These are phyloP conservation scores for Drosophila tsacasi DNA, from an alignment of 1,140 invertebrate genomes.

Conservation along the genomic window DNA sequence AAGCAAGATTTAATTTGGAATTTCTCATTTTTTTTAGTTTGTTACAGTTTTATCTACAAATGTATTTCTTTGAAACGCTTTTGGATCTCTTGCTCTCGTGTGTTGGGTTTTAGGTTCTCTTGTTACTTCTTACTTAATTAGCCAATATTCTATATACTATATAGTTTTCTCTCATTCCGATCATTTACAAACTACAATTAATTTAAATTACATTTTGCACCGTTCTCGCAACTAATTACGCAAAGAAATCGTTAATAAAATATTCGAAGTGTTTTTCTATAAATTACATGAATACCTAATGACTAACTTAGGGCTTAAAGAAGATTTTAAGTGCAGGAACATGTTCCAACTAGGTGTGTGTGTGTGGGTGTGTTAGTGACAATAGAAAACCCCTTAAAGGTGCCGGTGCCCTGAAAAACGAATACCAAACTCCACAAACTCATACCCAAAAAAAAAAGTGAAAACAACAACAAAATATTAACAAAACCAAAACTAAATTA, in stretches of 20 bases:
- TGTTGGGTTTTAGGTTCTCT: constrained; percentile 40
- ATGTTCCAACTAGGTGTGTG: constrained; percentile 67
- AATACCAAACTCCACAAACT: constrained; percentile 46
- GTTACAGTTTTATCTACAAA: constrained; percentile 36
- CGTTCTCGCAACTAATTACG: constrained; percentile 30
- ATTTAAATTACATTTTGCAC: constrained; percentile 59
- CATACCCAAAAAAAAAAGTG: constrained; percentile 41
- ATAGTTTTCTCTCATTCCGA: constrained; percentile 9
- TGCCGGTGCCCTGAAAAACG: constrained; percentile 61
- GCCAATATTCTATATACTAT: constrained; percentile 24
- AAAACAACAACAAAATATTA: constrained; percentile 68
- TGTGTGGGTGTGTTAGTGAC: constrained; percentile 65
- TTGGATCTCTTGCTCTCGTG: constrained; percentile 60
- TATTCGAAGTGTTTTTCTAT: constrained; percentile 46
- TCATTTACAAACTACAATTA: constrained; percentile 50
- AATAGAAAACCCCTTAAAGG: constrained; percentile 59
- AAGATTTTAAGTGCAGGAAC: constrained; percentile 72
- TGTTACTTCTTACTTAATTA: constrained; percentile 25
- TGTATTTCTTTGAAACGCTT: constrained; percentile 72
- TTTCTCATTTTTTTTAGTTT: constrained; percentile 41
- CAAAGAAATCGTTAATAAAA: constrained; percentile 12
- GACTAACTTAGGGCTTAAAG: constrained; percentile 47
- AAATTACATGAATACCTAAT: constrained; percentile 32
- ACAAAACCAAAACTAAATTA: constrained; percentile 61
- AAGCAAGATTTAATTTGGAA: constrained; percentile 77